Evolutionary conservation across 53 echinoderm and acorn worm genomes (phyloP), one percentile per base, ranked within the genome.

Genomic region (Stichopus horrens): DNA sequence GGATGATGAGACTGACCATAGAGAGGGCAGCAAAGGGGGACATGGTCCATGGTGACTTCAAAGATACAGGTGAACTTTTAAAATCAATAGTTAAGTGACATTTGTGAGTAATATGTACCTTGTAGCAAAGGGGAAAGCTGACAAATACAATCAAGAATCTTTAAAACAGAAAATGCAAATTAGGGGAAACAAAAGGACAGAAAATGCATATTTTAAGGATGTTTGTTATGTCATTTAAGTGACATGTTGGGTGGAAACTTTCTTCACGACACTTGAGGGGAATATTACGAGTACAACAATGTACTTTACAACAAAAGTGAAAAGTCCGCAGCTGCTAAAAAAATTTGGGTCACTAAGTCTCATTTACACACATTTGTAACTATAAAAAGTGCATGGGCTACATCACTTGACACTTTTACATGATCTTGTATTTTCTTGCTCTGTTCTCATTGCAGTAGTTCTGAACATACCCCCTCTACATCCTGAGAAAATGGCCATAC

Each of bases 11-110:
- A 81, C 57, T 81, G 81, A 81, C 57, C 81, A 81, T 18, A 57
- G 56, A 58, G 58, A 81, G 81, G 81, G 81, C 58, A 54, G 58
- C 57, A 57, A 81, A 81, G 58, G 58, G 81, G 81, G 81, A 57
- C 57, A 58, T 57, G 56, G 54, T 20, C 56, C n/a, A 79, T 16
- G 79, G 54, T 7, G 56, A 81, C 81, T 81, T 75, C 23, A 75
- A 71, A 9, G 8, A 59, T 20, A 18, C 71, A 71, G 71, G 71
- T 71, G 71, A 71, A 71, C 71, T 71, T 18, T 75, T 81, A 57
- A 81, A 20, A 71, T 71, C 71, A 20, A 71, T 71, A 71, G 5
- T 71, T 71, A 13, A 21, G n/a, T 2, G 71, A 71, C 71, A 18
- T 71, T 13, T 71, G 71, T n/a, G 19, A 71, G 71, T 7, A 71